phyloP scores from a whole-genome alignment of 2,888 invertebrate species.

The Melolontha melolontha region DNA sequence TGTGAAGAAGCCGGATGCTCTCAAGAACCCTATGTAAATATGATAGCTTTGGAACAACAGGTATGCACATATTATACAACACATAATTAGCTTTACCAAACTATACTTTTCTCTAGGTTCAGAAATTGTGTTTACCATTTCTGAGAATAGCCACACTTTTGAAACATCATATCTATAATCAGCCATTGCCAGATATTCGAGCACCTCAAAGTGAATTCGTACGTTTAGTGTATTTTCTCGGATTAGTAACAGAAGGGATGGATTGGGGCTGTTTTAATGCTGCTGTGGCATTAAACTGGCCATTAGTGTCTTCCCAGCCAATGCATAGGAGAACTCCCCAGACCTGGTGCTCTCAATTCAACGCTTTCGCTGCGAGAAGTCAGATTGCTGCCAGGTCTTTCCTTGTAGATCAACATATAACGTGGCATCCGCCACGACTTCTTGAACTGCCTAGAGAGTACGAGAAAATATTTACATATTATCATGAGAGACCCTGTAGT shows the following conservation, averaged over 20 bases:
- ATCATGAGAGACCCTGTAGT: conserved; percentile 89
- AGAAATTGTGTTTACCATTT: conserved; percentile 85
- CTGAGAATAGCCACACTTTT: conserved; percentile 86
- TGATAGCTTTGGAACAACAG: conserved; percentile 65
- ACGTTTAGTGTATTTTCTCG: conserved; percentile 81
- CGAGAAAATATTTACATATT: conserved; percentile 93
- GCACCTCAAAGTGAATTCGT: conserved; percentile 80
- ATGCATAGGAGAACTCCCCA: conserved; percentile 63
- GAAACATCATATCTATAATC: conserved; percentile 79
- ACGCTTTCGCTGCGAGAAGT: conserved; percentile 68
- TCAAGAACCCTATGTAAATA: conserved; percentile 58
- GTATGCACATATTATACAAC: conserved; percentile 50
- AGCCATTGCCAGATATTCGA: conserved; percentile 77
- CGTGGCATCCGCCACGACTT: conserved; percentile 86
- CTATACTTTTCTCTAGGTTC: conserved; percentile 68
- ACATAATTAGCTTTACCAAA: not conserved
- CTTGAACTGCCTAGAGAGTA: conserved; percentile 90
- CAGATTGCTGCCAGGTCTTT: conserved; percentile 75
- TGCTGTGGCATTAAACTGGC: conserved; percentile 73
- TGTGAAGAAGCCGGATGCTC: conserved; percentile 64
- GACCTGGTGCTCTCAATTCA: conserved; percentile 79
- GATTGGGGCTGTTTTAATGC: conserved; percentile 76
- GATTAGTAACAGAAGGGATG: conserved; percentile 77
- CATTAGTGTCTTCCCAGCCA: conserved; percentile 60
- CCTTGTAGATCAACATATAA: conserved; percentile 78